Evolutionary conservation across 1,140 invertebrate genomes (phyloP).

Genomic region (Brachystomella parvula): DNA sequence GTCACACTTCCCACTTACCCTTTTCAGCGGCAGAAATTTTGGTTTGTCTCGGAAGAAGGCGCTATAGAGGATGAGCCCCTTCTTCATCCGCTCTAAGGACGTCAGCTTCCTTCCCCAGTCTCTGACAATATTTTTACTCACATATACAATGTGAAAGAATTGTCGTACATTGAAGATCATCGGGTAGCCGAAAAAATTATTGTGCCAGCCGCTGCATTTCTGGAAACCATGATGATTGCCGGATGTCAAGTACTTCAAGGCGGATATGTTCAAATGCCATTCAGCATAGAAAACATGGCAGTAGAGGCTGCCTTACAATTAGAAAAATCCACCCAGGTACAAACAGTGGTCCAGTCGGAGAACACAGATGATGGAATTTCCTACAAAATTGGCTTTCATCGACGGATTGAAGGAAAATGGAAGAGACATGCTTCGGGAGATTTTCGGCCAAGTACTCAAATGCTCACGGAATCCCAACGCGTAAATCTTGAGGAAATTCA

Average conservation of each 20-base stretch:
- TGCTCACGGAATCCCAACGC: background rate
- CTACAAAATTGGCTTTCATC: background rate
- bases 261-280: background rate
- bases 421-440: background rate
- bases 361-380: background rate
- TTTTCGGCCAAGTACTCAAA: background rate
- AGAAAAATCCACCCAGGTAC: background rate
- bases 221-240: constrained; percentile 18
- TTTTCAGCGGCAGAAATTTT: constrained; percentile 21
- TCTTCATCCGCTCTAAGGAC: constrained; percentile 23
- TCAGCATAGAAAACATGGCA: constrained; percentile 5
- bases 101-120: constrained; percentile 8
- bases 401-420: constrained; percentile 2
- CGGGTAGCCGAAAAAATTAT: constrained; percentile 15
- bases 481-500: background rate
- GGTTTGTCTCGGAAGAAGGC: constrained; percentile 11
- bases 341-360: constrained; percentile 7
- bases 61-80: background rate
- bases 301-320: constrained; percentile 17
- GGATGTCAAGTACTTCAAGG: constrained; percentile 12
- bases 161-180: constrained; percentile 23
- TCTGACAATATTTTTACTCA: constrained; percentile 16
- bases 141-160: constrained; percentile 6
- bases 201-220: constrained; percentile 21
- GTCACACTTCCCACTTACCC: constrained; percentile 20